Evolutionary conservation across 2,113 vertebrate genomes (phyloP).

Genomic region (Anas platyrhynchos): DNA sequence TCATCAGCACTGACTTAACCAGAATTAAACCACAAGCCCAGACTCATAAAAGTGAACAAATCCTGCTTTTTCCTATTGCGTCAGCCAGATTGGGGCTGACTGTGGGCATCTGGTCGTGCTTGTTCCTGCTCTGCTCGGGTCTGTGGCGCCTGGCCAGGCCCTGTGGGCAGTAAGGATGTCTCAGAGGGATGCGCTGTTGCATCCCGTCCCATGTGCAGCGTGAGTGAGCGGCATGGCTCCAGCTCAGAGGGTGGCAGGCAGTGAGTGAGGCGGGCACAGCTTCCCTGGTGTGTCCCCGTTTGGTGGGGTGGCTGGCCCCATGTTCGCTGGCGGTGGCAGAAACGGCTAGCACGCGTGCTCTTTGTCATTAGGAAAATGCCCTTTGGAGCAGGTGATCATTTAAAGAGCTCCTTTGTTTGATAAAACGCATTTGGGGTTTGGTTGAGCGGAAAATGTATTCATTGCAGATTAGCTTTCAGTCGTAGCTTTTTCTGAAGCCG

Average conservation of each 20-base stretch:
- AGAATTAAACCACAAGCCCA: background rate
- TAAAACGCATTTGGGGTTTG: background rate
- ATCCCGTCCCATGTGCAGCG: background rate
- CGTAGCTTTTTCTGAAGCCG: background rate
- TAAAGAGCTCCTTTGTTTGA: slow-evolving; percentile 11
- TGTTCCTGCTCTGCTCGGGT: background rate
- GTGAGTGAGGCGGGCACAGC: background rate
- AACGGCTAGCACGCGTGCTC: background rate
- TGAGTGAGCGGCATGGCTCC: background rate
- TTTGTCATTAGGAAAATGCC: background rate
- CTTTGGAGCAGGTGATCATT: slow-evolving; percentile 2
- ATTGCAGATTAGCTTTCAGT: background rate
- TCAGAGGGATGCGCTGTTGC: background rate
- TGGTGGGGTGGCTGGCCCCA: background rate
- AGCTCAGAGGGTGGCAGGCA: background rate
- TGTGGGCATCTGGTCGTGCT: background rate
- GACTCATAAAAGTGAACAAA: background rate
- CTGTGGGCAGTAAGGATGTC: background rate
- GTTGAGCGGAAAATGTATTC: background rate
- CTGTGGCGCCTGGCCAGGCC: background rate
- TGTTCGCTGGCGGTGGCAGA: background rate
- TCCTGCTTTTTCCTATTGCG: background rate
- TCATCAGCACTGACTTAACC: background rate
- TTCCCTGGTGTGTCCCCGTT: background rate
- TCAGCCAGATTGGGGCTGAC: background rate